Percentiles rank a stretch among this genome's conserved stretches.
Conservation (phyloP, 2,113 vertebrate genomes). For the Lipophrys pholis region DNA sequence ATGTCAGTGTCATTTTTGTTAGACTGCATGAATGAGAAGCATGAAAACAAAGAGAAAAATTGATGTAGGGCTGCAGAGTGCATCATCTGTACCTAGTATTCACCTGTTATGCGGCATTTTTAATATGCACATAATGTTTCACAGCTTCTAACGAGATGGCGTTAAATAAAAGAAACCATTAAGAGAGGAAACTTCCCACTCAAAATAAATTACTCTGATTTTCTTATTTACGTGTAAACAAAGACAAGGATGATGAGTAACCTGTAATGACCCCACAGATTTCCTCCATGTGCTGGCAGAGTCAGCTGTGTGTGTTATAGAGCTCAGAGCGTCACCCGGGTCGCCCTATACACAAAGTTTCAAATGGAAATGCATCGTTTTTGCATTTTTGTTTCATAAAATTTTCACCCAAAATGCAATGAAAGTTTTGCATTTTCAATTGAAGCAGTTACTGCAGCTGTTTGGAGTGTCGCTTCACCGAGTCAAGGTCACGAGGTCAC, state of each 20-base stretch:
- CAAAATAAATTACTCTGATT: neutral
- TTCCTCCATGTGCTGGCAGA: constrained; percentile 21
- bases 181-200: too few relatives aligned
- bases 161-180: too few relatives aligned
- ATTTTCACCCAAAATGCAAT: too few relatives aligned
- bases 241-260: neutral
- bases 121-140: constrained; percentile 3
- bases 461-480: neutral
- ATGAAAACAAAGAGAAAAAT: neutral
- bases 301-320: constrained; percentile 4
- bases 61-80: neutral
- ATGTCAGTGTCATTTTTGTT: neutral
- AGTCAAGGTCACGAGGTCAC: neutral
- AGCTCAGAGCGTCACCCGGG: constrained; percentile 14
- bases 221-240: constrained; percentile 5
- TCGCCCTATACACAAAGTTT: too few relatives aligned
- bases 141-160: neutral
- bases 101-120: neutral
- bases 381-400: too few relatives aligned
- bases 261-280: neutral
- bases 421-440: too few relatives aligned
- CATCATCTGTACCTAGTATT: neutral
- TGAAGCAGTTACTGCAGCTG: constrained; percentile 7
- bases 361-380: too few relatives aligned
- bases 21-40: neutral